Evolutionary conservation across 2,888 invertebrate species (phyloP).

Genomic region (Erebia palarica): DNA sequence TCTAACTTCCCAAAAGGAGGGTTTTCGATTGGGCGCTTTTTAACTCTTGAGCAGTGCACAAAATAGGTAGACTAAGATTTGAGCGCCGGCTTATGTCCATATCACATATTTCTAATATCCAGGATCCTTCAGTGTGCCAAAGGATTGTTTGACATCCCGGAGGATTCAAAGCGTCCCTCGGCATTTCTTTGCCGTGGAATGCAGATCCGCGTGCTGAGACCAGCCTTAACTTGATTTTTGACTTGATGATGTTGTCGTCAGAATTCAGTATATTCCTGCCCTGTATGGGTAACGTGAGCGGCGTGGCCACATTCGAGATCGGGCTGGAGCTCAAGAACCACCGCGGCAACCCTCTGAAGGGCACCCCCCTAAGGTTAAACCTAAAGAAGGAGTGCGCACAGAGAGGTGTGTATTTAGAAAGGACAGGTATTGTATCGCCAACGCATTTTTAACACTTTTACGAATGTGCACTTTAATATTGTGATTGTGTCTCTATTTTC

Average conservation of each 20-base stretch:
- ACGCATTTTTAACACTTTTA: conserved; percentile 82
- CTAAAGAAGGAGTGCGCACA: conserved; percentile 96
- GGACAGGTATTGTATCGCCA: conserved; percentile 84
- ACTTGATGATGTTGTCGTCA: conserved; percentile 60
- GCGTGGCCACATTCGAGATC: conserved; percentile 93
- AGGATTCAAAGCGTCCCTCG: too few relatives aligned
- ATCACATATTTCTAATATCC: too few relatives aligned
- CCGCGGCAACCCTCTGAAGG: conserved; percentile 90
- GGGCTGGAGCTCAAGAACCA: conserved; percentile 92
- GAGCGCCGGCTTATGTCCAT: too few relatives aligned
- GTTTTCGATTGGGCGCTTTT: too few relatives aligned
- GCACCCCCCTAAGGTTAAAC: conserved; percentile 93
- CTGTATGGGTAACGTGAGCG: conserved; percentile 93
- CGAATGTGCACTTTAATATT: conserved; percentile 60
- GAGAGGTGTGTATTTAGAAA: conserved; percentile 91
- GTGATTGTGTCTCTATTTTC: conserved; percentile 37
- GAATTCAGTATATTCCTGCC: conserved; percentile 94
- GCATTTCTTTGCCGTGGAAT: too few relatives aligned
- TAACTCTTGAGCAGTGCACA: too few relatives aligned
- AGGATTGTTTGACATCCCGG: too few relatives aligned
- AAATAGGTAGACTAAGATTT: too few relatives aligned
- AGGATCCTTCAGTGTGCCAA: too few relatives aligned
- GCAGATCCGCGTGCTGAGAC: too few relatives aligned
- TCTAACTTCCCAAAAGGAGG: too few relatives aligned
- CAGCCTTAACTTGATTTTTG: too few relatives aligned